Conservation (phyloP, 2,888 invertebrate species). For the Masnerella sp. region DNA sequence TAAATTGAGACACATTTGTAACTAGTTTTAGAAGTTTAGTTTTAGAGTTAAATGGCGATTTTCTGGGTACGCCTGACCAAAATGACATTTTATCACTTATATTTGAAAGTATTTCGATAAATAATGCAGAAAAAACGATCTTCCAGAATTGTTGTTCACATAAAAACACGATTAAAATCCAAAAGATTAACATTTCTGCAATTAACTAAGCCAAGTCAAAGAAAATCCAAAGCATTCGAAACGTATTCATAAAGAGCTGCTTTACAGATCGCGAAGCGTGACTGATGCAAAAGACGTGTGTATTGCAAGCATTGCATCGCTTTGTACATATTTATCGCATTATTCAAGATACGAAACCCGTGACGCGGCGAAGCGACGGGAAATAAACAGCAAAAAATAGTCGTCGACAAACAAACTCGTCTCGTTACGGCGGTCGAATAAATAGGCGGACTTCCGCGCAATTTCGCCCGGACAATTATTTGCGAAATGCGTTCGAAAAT, state of each 20-base stretch:
- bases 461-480: slow-evolving; percentile 1
- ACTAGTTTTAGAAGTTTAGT: too few relatives aligned
- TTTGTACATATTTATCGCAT: slow-evolving; percentile 24
- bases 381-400: not conserved
- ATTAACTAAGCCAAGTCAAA: too few relatives aligned
- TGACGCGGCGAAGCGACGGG: not conserved
- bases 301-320: not conserved
- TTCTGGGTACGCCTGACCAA: too few relatives aligned
- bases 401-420: not conserved
- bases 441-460: not conserved
- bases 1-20: too few relatives aligned
- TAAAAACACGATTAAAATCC: too few relatives aligned
- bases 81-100: too few relatives aligned
- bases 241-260: slow-evolving; percentile 17
- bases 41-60: too few relatives aligned
- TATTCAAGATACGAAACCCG: slow-evolving; percentile 1
- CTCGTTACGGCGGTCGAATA: not conserved
- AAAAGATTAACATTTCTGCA: too few relatives aligned
- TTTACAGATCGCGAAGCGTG: slow-evolving; percentile 20
- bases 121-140: too few relatives aligned
- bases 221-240: not conserved
- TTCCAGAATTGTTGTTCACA: too few relatives aligned
- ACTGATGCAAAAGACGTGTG: slow-evolving; percentile 17
- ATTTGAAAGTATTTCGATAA: too few relatives aligned
- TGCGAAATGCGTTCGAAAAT: not conserved